Evolutionary conservation across 2,888 invertebrate species (phyloP).

Genomic region (Cantharis flavilabris): DNA sequence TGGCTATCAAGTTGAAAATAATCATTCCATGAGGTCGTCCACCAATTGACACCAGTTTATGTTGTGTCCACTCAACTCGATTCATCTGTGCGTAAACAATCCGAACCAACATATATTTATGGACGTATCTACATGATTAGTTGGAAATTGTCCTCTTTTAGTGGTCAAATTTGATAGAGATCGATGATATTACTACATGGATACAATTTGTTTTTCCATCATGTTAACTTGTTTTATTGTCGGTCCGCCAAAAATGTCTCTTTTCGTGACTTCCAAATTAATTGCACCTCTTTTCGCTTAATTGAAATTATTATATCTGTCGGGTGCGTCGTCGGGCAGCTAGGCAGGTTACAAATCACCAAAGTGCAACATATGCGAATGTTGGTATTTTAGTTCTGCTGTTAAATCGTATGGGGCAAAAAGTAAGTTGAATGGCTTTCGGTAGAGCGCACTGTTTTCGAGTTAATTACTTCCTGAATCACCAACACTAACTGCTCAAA

Average conservation of each 20-base stretch:
- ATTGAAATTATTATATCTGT: too few species aligned
- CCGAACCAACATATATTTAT: constrained; percentile 23
- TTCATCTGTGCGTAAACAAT: constrained; percentile 28
- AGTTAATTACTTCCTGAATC: too few species aligned
- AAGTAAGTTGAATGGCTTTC: too few species aligned
- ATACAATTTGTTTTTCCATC: not conserved
- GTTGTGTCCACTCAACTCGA: constrained; percentile 29
- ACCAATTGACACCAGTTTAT: constrained; percentile 36
- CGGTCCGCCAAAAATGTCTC: not conserved
- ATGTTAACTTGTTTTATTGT: not conserved
- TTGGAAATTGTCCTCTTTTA: constrained; percentile 14
- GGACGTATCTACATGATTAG: constrained; percentile 26
- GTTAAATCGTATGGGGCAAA: too few species aligned
- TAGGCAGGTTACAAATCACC: too few species aligned
- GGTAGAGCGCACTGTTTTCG: too few species aligned
- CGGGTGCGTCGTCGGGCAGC: too few species aligned
- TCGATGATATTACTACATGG: not conserved
- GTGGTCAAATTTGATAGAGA: not conserved
- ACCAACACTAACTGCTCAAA: too few species aligned
- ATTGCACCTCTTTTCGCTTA: too few species aligned
- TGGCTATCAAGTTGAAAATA: constrained; percentile 22
- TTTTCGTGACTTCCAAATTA: too few species aligned
- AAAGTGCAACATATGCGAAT: too few species aligned
- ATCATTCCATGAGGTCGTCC: constrained; percentile 28
- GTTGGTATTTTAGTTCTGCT: too few species aligned